These are phyloP conservation scores for Drosophila dives DNA, from an alignment of 2,888 invertebrate genomes.

Conservation along the genomic window DNA sequence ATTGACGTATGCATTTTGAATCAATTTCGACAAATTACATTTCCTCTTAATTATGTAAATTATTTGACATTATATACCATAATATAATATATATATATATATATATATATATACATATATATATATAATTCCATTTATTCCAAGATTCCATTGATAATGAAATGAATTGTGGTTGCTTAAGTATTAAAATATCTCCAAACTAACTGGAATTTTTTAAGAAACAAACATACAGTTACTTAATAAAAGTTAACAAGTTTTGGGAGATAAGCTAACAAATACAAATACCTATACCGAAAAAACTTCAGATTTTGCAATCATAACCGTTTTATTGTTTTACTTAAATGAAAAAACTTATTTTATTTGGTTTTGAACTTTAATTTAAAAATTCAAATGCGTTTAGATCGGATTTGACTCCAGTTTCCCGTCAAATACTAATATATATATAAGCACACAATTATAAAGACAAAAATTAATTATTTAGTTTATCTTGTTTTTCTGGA, in stretches of 20 bases:
- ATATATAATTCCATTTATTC: slow-evolving; percentile 2
- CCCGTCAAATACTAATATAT: neutral
- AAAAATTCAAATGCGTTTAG: neutral
- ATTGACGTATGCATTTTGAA: slow-evolving; percentile 35
- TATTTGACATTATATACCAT: neutral
- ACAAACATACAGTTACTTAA: neutral
- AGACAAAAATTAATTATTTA: neutral
- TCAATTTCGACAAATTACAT: slow-evolving; percentile 24
- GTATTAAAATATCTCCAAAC: slow-evolving; percentile 22
- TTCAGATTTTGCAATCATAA: neutral
- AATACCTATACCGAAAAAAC: neutral
- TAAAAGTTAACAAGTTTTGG: slow-evolving; percentile 13
- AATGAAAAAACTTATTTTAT: neutral
- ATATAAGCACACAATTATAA: neutral
- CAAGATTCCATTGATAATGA: slow-evolving; percentile 37
- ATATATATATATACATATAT: neutral
- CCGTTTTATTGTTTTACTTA: neutral
- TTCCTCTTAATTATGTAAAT: slow-evolving; percentile 28
- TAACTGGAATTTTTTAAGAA: slow-evolving; percentile 33
- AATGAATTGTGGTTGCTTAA: slow-evolving; percentile 7
- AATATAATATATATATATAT: neutral
- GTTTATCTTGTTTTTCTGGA: neutral
- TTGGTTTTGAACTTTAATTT: neutral
- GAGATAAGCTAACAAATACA: slow-evolving; percentile 12
- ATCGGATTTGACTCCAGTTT: neutral